Evolutionary conservation across 2,888 invertebrate species (phyloP).

Genomic region (Rhamphomyia laevipes): DNA sequence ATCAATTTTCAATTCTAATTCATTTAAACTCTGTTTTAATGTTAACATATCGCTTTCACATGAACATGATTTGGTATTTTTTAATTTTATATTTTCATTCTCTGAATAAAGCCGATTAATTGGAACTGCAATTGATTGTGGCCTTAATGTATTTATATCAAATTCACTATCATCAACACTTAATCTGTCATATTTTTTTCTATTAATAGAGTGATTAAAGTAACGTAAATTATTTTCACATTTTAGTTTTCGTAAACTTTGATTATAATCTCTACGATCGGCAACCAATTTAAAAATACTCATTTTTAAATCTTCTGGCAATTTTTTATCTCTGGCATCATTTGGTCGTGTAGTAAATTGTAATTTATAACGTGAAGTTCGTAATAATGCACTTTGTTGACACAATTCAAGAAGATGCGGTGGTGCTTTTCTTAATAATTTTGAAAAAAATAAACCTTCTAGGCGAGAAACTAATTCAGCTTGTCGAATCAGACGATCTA

Average conservation of each 20-base stretch:
- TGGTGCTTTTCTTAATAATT: slow-evolving; percentile 54
- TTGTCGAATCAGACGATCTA: slow-evolving; percentile 68
- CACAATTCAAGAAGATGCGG: slow-evolving; percentile 50
- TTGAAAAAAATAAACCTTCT: slow-evolving; percentile 73
- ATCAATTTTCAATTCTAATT: slow-evolving; percentile 27
- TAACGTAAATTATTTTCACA: slow-evolving; percentile 33
- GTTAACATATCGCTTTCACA: slow-evolving; percentile 20
- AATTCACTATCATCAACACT: slow-evolving; percentile 10
- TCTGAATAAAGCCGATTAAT: background rate
- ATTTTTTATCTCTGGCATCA: slow-evolving; percentile 65
- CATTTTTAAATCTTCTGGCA: slow-evolving; percentile 62
- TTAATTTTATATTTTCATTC: background rate
- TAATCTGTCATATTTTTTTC: slow-evolving; percentile 1
- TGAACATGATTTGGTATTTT: slow-evolving; percentile 22
- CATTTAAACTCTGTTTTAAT: slow-evolving; percentile 22
- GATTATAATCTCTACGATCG: slow-evolving; percentile 49
- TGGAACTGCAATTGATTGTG: slow-evolving; percentile 8
- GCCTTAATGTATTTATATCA: slow-evolving; percentile 8
- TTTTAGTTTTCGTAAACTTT: slow-evolving; percentile 41
- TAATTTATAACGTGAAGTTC: slow-evolving; percentile 61
- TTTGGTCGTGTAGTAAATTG: slow-evolving; percentile 67
- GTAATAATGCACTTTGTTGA: slow-evolving; percentile 60
- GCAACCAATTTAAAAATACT: slow-evolving; percentile 64
- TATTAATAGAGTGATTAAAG: slow-evolving; percentile 18
- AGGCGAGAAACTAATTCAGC: slow-evolving; percentile 71